Percentiles rank a stretch among this genome's conserved stretches.
phyloP scores from a whole-genome alignment of 2,113 vertebrate species.

The Dicerorhinus sumatrensis region DNA sequence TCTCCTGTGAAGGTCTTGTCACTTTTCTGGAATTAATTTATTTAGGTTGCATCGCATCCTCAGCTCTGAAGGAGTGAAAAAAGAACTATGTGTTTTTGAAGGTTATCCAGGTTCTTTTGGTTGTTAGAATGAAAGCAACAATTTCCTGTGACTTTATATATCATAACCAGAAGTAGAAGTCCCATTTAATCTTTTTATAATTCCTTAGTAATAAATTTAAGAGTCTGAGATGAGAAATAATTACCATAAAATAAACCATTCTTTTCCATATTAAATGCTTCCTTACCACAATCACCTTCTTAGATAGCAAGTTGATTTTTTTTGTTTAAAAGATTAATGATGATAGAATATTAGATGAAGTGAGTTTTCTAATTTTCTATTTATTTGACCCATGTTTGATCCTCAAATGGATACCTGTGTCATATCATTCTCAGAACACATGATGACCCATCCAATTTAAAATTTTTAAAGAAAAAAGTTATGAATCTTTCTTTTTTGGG shows the following conservation, averaged over 20 bases:
- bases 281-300: not conserved
- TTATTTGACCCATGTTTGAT: not conserved
- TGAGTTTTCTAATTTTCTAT: not conserved
- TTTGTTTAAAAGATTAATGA: constrained; percentile 54
- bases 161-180: constrained; percentile 27
- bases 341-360: constrained; percentile 46
- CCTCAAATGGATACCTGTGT: not conserved
- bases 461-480: not conserved
- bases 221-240: not conserved
- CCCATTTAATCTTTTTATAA: not conserved
- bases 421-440: not conserved
- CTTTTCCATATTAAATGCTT: not conserved
- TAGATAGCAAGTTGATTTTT: not conserved
- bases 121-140: constrained; percentile 11
- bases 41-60: constrained; percentile 33
- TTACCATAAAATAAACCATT: not conserved
- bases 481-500: not conserved
- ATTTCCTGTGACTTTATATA: constrained; percentile 16
- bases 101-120: not conserved
- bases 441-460: not conserved
- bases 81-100: not conserved
- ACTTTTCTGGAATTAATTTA: constrained; percentile 52
- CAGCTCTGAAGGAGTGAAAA: constrained; percentile 16
- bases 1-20: not conserved
- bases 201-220: constrained; percentile 38